Conservation (phyloP, 2,888 invertebrate species). For the Dolichomitus sp. region DNA sequence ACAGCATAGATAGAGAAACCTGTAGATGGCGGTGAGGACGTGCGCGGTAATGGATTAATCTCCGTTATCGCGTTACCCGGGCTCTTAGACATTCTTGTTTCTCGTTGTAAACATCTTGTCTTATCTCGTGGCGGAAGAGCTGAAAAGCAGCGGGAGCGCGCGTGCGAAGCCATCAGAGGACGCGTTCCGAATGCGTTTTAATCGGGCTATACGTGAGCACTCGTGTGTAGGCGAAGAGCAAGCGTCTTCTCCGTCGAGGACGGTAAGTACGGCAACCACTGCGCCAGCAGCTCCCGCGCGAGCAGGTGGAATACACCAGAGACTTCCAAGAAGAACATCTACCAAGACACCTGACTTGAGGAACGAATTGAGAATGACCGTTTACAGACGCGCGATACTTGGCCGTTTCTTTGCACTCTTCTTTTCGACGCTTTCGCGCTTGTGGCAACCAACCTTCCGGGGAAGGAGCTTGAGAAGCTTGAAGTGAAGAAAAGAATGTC, state of each 20-base stretch:
- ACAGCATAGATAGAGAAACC: background rate
- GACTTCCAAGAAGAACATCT: slow-evolving; percentile 54
- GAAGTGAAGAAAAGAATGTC: slow-evolving; percentile 28
- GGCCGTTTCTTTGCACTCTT: slow-evolving; percentile 32
- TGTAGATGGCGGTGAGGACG: background rate
- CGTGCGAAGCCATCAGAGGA: slow-evolving; percentile 23
- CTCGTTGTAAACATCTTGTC: slow-evolving; percentile 76
- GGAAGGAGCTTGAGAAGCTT: background rate
- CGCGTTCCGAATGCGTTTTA: slow-evolving; percentile 18
- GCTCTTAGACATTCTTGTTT: slow-evolving; percentile 74
- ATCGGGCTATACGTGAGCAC: slow-evolving; percentile 13
- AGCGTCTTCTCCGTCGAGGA: slow-evolving; percentile 1
- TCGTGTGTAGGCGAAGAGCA: slow-evolving; percentile 24
- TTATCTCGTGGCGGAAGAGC: slow-evolving; percentile 76
- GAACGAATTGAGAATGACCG: slow-evolving; percentile 59
- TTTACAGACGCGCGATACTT: slow-evolving; percentile 49
- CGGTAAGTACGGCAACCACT: slow-evolving; percentile 7
- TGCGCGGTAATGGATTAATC: slow-evolving; percentile 71
- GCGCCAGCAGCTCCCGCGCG: slow-evolving; percentile 11
- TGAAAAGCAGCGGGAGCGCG: slow-evolving; percentile 69
- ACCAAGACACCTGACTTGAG: slow-evolving; percentile 46
- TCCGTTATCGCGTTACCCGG: slow-evolving; percentile 68
- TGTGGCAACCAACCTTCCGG: slow-evolving; percentile 8
- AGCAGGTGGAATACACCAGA: slow-evolving; percentile 57
- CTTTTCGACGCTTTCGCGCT: slow-evolving; percentile 17